Percentiles rank a stretch among this genome's conserved stretches.
These are phyloP conservation scores for Iguana delicatissima DNA, from an alignment of 2,797 vertebrate genomes.

Conservation along the genomic window DNA sequence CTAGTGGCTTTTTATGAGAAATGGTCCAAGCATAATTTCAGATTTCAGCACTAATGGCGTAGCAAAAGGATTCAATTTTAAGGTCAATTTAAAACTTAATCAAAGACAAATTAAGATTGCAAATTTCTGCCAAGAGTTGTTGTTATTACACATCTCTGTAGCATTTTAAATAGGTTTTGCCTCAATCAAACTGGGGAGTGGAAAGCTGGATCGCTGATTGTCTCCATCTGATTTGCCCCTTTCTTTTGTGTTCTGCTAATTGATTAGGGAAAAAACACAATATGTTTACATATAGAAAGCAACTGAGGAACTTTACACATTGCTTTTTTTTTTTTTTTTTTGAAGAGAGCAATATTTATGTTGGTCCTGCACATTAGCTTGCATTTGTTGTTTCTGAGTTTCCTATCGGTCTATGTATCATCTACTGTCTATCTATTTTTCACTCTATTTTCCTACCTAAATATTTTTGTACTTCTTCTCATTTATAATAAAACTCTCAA, in stretches of 20 bases:
- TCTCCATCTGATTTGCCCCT: conserved; percentile 42
- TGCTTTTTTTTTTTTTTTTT: background rate
- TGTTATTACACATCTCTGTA: conserved; percentile 69
- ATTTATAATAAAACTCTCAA: background rate
- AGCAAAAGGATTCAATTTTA: conserved; percentile 64
- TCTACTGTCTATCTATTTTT: no score
- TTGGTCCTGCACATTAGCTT: conserved; percentile 1
- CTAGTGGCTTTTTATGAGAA: conserved; percentile 40
- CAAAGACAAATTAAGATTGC: conserved; percentile 67
- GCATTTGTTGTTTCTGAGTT: background rate
- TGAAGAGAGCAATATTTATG: conserved; percentile 2
- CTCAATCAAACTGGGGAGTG: conserved; percentile 64
- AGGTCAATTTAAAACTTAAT: conserved; percentile 72
- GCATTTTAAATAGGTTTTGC: conserved; percentile 61
- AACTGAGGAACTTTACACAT: background rate
- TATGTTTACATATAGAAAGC: background rate
- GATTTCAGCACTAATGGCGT: conserved; percentile 39
- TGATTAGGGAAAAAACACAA: conserved; percentile 19
- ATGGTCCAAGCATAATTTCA: conserved; percentile 9
- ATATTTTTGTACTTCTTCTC: background rate
- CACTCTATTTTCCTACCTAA: background rate
- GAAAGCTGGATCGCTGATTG: conserved; percentile 53
- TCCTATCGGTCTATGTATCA: no score
- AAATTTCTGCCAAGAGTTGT: conserved; percentile 64
- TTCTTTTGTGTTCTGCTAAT: conserved; percentile 34